Base-by-base conservation (phyloP, 2,888 invertebrate species). In the Phasia obesa region DNA sequence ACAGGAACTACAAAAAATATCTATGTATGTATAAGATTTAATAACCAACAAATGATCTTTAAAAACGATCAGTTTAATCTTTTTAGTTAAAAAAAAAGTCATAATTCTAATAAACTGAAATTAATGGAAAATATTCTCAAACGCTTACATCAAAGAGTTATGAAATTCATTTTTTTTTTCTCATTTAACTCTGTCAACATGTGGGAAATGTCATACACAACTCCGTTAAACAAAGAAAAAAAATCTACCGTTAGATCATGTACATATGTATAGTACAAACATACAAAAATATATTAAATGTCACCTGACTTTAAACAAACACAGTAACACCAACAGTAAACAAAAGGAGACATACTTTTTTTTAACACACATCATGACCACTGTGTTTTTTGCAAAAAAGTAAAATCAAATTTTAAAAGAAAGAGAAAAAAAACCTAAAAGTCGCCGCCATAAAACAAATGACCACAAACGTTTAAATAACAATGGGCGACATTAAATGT, bases 401-500 rank as follows among this genome's bases (percentile, higher is more conserved):
- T 2, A 11, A 51, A 71, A 19, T 35, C 51, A 23, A 73, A 23
- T 38, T 7, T 6, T 0, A 38, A 38, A 38, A 38, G 19, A 35
- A 49, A 13, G 35, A 49, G 4, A 19, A 15, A 49, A 9, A 65
- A 38, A 47, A 49, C 4, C 15, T 11, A 15, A 55, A 55, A 64
- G 47, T 64, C 15, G 69, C 69, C 82, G 78, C 78, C 77, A 77
- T 69, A 69, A 60, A 55, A 69, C 60, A 60, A 78, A 74, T 82
- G 82, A 78, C 82, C 82, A 78, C 82, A 81, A 81, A 73, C 47
- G 49, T 53, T 81, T 81, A 71, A 60, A 62, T 31, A 81, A 81
- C 62, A 77, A 73, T 60, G 42, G 65, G 60, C 64, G 75, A 71
- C 80, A 76, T 35, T 51, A 44, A 38, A 55, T 27, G 44, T 47